phyloP scores from a whole-genome alignment of 2,113 vertebrate species.

The Colistium nudipinnis region DNA sequence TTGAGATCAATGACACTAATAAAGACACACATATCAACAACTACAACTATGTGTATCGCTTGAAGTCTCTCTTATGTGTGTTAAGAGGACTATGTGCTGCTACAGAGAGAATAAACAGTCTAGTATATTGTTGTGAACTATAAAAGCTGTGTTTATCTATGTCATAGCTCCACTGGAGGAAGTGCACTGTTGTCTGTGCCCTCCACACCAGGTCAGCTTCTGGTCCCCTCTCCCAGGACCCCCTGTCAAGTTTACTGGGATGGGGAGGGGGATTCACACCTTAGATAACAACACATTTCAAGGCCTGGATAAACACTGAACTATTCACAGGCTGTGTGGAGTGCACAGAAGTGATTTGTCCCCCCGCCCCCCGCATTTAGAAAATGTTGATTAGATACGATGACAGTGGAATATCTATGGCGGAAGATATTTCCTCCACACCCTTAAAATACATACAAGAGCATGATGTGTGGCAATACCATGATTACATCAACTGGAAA shows the following conservation, averaged over 20 bases:
- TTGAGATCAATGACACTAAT: background rate
- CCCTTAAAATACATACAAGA: conserved; percentile 7
- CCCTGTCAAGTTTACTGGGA: conserved; percentile 62
- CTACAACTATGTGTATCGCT: background rate
- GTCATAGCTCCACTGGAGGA: conserved; percentile 30
- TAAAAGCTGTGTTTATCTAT: conserved; percentile 32
- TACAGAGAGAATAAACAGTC: conserved; percentile 9
- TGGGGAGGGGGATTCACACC: conserved; percentile 55
- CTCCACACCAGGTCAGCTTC: conserved; percentile 58
- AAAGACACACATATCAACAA: conserved; percentile 8
- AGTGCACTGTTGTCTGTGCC: conserved; percentile 48
- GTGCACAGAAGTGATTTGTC: conserved; percentile 54
- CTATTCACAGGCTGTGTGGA: conserved; percentile 37
- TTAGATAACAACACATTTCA: conserved; percentile 72
- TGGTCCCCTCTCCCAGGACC: conserved; percentile 73
- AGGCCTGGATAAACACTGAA: conserved; percentile 69
- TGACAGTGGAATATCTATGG: conserved; percentile 30
- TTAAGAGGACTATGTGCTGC: background rate
- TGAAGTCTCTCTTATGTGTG: background rate
- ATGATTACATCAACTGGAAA: conserved; percentile 7
- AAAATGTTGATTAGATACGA: conserved; percentile 57
- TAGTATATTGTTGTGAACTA: conserved; percentile 34
- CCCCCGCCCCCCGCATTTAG: conserved; percentile 43
- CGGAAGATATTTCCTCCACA: conserved; percentile 24
- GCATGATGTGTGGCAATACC: background rate